Base-by-base conservation (phyloP, 2,888 invertebrate species). In the Oxytorus armatus region DNA sequence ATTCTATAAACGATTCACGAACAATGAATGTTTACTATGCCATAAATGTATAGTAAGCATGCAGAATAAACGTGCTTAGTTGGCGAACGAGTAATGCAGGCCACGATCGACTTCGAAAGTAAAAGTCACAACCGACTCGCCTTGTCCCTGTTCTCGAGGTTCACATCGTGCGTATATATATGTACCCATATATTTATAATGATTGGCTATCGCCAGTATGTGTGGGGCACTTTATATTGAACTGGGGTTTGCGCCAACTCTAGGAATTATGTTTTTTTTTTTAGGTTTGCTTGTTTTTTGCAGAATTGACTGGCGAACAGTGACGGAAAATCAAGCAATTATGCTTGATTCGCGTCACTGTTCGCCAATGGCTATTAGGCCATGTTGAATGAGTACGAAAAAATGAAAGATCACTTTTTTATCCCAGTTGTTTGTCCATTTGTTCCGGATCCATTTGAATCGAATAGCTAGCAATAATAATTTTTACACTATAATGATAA, bases 71-170 rank as follows among this genome's bases (percentile, higher is more conserved):
- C 74, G 69, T 68, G 74, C 65, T 73, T 73, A 11, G 61, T 65
- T 68, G 47, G 63, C 16, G 61, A 77, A 69, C 80, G 68, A 68
- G 77, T 77, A 74, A 14, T 47, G 36, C 53, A 61, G 47, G 39
- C 42, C 51, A 44, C 73, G 77, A 81, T 81, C 77, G 77, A 61
- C 59, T 86, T 86, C 85, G 86, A 90, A 91, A 91, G 91, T 90
- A 91, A 90, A 89, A 91, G 90, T 88, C 85, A n/a, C n/a, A 65
- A 44, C 57, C 77, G 79, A 86, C 83, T 88, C 82, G 84, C 90
- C 91, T 90, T 91, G 90, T 88, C 83, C 89, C 82, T 86, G 85
- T 90, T 90, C 84, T 84, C 66, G 77, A 76, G 76, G 66, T 72
- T 76, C 47, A 25, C 72, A 44, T 70, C 36, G 25, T 51, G 49